Base-by-base conservation (phyloP, 1,140 invertebrate species). In the Doryteuthis pealeii region DNA sequence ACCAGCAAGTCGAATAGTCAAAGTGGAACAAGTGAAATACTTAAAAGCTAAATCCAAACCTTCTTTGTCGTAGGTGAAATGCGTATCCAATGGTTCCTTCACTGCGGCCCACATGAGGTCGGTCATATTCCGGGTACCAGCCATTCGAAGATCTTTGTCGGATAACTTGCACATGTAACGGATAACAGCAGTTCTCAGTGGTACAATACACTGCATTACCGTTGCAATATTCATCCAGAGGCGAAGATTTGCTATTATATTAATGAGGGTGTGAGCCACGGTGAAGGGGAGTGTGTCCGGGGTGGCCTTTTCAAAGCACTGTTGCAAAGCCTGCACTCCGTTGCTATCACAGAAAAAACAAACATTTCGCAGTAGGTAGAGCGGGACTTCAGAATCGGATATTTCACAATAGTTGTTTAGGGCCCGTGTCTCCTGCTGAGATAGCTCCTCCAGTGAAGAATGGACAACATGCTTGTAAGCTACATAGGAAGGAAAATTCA, bases 51-150 rank as follows among this genome's bases (percentile, higher is more conserved):
- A 87, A 76, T 95, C 93, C 32, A 98, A 87, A 1, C 95, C 96
- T 87, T 97, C 95, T 22, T 91, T 90, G 87, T 98, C 96, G 86
- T 96, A 96, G 6, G 92, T 92, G 35, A 95, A 88, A 30, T 94
- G 94, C 0, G 94, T 92, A 84, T 96, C 95, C 45, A 96, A 89
- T 1, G 95, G 94, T 89, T 97, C 95, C 83, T 96, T 96, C 12
- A 96, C 93, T 1, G 95, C 94, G 77, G 93, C 94, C 95, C 95
- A 96, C 91, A 97, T 95, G 82, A 96, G 95, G 89, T 98, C 94
- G 92, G 95, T 95, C 94, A 97, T 96, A 77, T 94, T 94, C 80
- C 95, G 93, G 40, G 94, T 94, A 43, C 93, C 94, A 30, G 92
- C 92, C 70, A 93, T 91, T 76, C 94, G 91, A 54, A 97, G 89